These are phyloP conservation scores for Cochlearius cochlearius DNA, from an alignment of 2,113 vertebrate species.

Conservation along the genomic window DNA sequence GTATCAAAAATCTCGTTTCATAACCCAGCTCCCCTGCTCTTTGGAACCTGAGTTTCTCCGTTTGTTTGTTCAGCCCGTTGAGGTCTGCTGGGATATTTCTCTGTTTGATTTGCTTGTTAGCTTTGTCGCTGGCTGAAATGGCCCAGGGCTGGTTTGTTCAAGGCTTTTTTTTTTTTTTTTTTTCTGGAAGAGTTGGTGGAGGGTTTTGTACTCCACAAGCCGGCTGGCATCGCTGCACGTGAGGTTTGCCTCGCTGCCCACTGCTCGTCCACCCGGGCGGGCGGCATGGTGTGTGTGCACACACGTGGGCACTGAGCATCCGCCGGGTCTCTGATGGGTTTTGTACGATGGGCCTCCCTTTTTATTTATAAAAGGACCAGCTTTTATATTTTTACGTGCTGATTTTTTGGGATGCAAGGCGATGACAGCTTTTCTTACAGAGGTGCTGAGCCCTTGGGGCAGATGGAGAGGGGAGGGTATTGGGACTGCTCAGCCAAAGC, in stretches of 20 bases:
- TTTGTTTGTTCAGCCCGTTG: constrained; percentile 44
- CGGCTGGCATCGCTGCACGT: rapidly evolving
- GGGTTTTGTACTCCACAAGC: neutral
- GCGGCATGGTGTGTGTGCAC: rapidly evolving
- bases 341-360: neutral
- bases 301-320: rapidly evolving
- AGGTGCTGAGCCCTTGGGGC: neutral
- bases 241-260: neutral
- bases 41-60: constrained; percentile 16
- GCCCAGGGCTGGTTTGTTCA: neutral
- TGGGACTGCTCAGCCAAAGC: neutral
- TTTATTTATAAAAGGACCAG: neutral
- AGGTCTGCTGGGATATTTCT: constrained; percentile 38
- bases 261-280: neutral
- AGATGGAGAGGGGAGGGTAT: neutral
- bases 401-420: neutral
- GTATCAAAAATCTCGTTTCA: constrained; percentile 33
- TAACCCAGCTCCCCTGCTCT: constrained; percentile 28
- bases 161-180: neutral
- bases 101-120: constrained; percentile 46
- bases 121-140: neutral
- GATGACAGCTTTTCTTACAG: neutral
- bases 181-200: neutral
- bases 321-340: rapidly evolving
- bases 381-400: neutral